These are phyloP conservation scores for Miltochrista miniata DNA, from an alignment of 2,888 invertebrate genomes.

Conservation along the genomic window DNA sequence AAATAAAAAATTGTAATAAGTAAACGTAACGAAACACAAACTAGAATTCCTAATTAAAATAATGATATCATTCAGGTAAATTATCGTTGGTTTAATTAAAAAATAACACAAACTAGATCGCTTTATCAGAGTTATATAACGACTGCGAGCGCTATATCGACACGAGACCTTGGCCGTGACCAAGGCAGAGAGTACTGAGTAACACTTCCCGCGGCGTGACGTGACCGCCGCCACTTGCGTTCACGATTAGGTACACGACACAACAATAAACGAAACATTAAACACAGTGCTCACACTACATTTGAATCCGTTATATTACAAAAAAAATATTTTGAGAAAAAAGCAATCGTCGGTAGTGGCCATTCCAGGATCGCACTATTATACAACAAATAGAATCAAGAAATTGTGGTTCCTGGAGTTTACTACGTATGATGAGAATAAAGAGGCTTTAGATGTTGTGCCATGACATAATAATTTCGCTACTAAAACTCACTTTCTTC, in stretches of 20 bases:
- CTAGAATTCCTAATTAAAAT: background rate
- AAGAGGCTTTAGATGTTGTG: too few species aligned
- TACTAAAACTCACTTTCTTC: too few species aligned
- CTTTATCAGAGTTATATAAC: conserved; percentile 69
- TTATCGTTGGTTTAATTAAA: conserved; percentile 32
- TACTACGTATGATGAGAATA: too few species aligned
- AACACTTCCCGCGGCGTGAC: conserved; percentile 67
- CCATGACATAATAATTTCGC: too few species aligned
- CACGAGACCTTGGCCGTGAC: conserved; percentile 80
- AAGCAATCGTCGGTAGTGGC: background rate
- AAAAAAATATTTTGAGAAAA: background rate
- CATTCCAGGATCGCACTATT: too few species aligned
- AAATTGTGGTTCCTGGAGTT: too few species aligned
- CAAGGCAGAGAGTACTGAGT: conserved; percentile 53
- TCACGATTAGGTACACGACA: conserved; percentile 56
- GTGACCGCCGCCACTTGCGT: conserved; percentile 48
- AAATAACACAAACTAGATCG: conserved; percentile 45
- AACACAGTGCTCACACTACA: conserved; percentile 27
- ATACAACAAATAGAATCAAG: too few species aligned
- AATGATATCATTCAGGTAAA: conserved; percentile 5
- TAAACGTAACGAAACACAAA: background rate
- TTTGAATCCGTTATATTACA: conserved; percentile 21
- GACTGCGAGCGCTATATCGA: conserved; percentile 55
- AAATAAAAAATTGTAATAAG: too few species aligned
- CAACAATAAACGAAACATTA: conserved; percentile 44